phyloP scores from a whole-genome alignment of 2,113 vertebrate genomes.

The Gymnorhina tibicen region DNA sequence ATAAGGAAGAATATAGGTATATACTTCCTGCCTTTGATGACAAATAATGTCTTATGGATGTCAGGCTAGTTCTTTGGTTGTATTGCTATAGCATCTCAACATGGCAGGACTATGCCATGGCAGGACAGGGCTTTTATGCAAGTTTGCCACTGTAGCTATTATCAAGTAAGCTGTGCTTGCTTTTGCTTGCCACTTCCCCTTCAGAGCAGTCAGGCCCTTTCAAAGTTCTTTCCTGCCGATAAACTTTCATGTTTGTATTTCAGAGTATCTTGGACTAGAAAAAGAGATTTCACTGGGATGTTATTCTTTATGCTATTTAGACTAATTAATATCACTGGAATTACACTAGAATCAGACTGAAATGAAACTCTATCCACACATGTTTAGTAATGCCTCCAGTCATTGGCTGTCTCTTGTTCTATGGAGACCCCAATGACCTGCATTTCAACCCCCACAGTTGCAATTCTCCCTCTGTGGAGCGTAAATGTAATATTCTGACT shows the following conservation, averaged over 20 bases:
- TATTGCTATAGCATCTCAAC: background rate
- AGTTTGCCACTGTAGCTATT: background rate
- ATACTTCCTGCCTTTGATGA: background rate
- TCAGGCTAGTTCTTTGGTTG: background rate
- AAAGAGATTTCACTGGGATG: background rate
- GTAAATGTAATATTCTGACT: background rate
- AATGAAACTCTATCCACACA: background rate
- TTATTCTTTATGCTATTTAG: background rate
- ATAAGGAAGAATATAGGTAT: background rate
- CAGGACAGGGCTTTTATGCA: background rate
- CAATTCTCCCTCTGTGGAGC: background rate
- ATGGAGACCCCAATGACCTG: background rate
- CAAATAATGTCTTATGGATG: background rate
- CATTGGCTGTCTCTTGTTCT: background rate
- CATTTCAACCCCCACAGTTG: background rate
- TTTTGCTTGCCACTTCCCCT: background rate
- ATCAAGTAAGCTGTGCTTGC: background rate
- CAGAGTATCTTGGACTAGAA: background rate
- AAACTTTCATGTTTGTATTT: background rate
- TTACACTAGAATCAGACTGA: background rate
- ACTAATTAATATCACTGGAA: background rate
- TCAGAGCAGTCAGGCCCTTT: background rate
- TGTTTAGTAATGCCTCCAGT: background rate
- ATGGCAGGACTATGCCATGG: background rate
- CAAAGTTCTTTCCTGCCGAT: background rate